These are phyloP conservation scores for Phyllopteryx taeniolatus DNA, from an alignment of 2,113 vertebrate species.

Conservation along the genomic window DNA sequence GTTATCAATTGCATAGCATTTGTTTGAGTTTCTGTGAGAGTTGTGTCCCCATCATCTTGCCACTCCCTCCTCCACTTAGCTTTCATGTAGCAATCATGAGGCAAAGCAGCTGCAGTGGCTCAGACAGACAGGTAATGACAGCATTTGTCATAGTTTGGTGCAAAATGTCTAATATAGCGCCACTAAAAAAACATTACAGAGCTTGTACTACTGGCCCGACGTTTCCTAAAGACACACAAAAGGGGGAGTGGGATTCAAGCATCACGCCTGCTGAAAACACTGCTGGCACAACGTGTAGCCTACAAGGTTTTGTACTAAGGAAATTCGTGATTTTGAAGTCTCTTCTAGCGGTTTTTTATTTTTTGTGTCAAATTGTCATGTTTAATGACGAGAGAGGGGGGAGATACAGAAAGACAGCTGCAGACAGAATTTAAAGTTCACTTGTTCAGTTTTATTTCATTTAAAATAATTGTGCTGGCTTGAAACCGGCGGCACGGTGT, in stretches of 20 bases:
- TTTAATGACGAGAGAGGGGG: too few species aligned
- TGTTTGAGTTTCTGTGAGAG: too few species aligned
- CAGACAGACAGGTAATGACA: background rate
- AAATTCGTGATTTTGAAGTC: background rate
- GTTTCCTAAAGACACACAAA: background rate
- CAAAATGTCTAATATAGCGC: background rate
- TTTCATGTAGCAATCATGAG: background rate
- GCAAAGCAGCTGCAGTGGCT: too few species aligned
- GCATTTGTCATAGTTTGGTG: background rate
- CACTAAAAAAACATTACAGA: background rate
- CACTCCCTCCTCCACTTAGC: background rate
- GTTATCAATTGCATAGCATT: background rate
- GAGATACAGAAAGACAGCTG: too few species aligned
- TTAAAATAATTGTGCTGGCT: too few species aligned
- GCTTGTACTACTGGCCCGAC: background rate
- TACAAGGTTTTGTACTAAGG: background rate
- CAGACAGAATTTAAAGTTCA: too few species aligned
- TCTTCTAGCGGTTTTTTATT: too few species aligned
- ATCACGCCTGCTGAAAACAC: background rate
- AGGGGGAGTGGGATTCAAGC: background rate
- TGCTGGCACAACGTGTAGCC: too few species aligned
- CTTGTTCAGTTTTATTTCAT: too few species aligned
- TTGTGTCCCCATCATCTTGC: too few species aligned
- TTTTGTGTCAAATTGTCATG: too few species aligned
- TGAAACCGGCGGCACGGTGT: too few species aligned